Base-by-base conservation (phyloP, 1,140 invertebrate species). In the Apis dorsata region DNA sequence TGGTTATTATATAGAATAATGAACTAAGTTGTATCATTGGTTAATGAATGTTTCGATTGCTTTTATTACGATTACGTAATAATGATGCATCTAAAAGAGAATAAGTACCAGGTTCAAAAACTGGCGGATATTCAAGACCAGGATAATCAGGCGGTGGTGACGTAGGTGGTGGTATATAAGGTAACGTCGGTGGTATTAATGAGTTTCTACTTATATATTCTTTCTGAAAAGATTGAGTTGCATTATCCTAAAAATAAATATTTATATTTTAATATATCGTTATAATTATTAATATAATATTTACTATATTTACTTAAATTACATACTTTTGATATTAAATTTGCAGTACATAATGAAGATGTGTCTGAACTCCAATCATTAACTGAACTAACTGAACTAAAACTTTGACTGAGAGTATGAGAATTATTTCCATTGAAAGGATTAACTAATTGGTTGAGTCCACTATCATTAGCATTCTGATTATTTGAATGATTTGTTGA, bases 21-120 rank as follows among this genome's bases (percentile, higher is more conserved):
- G n/a, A 53, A 15, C 62, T 53, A 59, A 55, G 10, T 53, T 12
- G 15, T 83, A 59, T 68, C 34, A 74, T 74, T 60, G n/a, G 65
- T 81, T 70, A 72, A 81, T 71, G 75, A 13, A 79, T 73, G 15
- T 86, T 34, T 76, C 74, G 76, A 71, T 75, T 88, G 72, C 79
- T 92, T 84, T 92, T 92, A 34, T 84, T 88, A 21, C 91, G 90
- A 85, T 89, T 90, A 21, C 89, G 90, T 15, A 92, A 68, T 28
- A 93, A 74, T 1, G 92, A 93, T 51, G 95, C 94, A 92, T 95
- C 94, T 15, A 95, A 95, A 62, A 97, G 94, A 81, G 96, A 96
- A 92, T 97, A 98, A 2, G 96, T 97, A 90, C 97, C 97, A 0
- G 97, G 95, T 92, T 97, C 96, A 93, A 97, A 97, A 68, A 97